Evolutionary conservation across 2,113 vertebrate genomes (phyloP).

Genomic region (Leucosticte australis): DNA sequence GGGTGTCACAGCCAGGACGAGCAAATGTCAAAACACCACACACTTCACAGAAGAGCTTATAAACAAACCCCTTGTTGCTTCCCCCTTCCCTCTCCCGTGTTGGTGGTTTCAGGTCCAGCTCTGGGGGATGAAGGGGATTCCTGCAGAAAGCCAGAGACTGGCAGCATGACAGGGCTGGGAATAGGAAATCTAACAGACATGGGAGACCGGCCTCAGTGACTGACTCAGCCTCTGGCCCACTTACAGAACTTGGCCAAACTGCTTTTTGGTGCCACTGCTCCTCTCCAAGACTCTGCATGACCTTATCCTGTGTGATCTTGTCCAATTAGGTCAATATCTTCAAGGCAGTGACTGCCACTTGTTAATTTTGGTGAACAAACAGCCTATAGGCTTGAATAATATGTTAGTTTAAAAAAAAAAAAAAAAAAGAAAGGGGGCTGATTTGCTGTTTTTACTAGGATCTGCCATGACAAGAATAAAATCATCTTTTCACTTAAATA

Average conservation of each 20-base stretch:
- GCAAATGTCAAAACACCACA: neutral
- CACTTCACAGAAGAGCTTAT: neutral
- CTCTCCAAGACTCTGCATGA: neutral
- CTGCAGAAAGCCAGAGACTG: neutral
- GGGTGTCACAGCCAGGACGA: neutral
- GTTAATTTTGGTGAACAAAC: neutral
- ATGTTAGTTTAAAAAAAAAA: neutral
- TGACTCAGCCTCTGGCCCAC: neutral
- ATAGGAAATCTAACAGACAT: neutral
- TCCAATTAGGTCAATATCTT: neutral
- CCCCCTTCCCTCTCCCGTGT: neutral
- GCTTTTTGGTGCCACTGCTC: neutral
- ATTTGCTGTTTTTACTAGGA: neutral
- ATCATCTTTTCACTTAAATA: conserved; percentile 10
- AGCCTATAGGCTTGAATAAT: neutral
- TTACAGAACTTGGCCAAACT: neutral
- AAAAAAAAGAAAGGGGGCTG: neutral
- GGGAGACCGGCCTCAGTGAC: neutral
- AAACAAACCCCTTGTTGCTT: neutral
- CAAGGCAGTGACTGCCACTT: neutral
- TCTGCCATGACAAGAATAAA: conserved; percentile 7
- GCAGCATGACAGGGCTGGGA: neutral
- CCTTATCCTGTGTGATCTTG: neutral
- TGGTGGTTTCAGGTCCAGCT: neutral
- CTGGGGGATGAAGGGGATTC: conserved; percentile 7